Evolutionary conservation across 1,140 invertebrate species (phyloP).

Genomic region (Armadillidium nasatum): DNA sequence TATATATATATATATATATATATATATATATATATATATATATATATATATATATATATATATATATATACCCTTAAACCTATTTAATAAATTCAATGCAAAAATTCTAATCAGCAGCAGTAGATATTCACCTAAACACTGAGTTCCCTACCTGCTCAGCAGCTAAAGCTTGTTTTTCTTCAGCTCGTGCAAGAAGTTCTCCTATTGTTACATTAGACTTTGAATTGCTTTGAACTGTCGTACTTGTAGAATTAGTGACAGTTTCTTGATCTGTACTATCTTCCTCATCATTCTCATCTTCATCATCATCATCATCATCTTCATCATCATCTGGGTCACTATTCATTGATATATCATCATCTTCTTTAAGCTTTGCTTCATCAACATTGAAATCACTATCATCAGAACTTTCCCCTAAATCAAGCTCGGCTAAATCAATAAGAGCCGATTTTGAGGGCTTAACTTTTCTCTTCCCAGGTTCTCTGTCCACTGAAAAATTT

Average conservation of each 20-base stretch:
- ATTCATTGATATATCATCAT: slow-evolving; percentile 47
- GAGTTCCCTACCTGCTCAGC: not conserved
- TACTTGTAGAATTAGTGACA: slow-evolving; percentile 31
- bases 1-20: too few relatives aligned
- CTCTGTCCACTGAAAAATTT: slow-evolving; percentile 65
- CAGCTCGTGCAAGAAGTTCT: slow-evolving; percentile 38
- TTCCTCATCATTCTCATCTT: slow-evolving; percentile 49
- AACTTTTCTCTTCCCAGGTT: slow-evolving; percentile 76
- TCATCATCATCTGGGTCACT: slow-evolving; percentile 40
- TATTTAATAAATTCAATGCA: not conserved
- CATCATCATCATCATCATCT: slow-evolving; percentile 23
- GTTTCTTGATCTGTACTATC: slow-evolving; percentile 47
- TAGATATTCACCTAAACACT: too few relatives aligned
- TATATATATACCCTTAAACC: too few relatives aligned
- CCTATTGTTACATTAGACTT: slow-evolving; percentile 35
- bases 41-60: too few relatives aligned
- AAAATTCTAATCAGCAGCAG: too few relatives aligned
- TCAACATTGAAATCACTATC: slow-evolving; percentile 92
- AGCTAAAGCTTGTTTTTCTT: slow-evolving; percentile 17
- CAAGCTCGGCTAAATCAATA: slow-evolving; percentile 72
- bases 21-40: too few relatives aligned
- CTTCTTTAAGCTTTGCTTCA: slow-evolving; percentile 69
- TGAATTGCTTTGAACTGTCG: slow-evolving; percentile 45
- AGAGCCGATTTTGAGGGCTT: slow-evolving; percentile 62
- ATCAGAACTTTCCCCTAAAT: slow-evolving; percentile 85